Evolutionary conservation across 2,113 vertebrate genomes (phyloP).

Genomic region (Pantherophis guttatus): DNA sequence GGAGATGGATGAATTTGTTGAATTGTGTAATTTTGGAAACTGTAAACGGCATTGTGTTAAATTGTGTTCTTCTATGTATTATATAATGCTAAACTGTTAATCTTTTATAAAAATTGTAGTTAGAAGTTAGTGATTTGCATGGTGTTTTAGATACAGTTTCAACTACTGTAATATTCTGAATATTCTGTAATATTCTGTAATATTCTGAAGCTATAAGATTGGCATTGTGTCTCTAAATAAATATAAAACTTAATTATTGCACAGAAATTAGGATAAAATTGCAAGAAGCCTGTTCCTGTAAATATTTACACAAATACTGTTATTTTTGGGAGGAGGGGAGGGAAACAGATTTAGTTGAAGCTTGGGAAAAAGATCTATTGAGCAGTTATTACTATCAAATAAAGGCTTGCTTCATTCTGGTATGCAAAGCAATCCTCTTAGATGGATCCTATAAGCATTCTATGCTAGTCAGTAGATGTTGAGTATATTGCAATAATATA

Average conservation of each 20-base stretch:
- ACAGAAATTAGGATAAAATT: not conserved
- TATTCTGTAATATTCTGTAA: not conserved
- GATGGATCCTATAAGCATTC: not conserved
- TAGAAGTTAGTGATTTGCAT: not conserved
- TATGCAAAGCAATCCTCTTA: not conserved
- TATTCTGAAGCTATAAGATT: not conserved
- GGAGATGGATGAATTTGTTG: not conserved
- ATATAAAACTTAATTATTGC: not conserved
- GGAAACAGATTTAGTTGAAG: not conserved
- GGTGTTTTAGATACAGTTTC: not conserved
- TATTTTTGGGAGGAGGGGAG: not conserved
- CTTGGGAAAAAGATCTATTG: not conserved
- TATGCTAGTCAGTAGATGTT: not conserved
- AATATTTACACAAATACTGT: not conserved
- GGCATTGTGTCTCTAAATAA: not conserved
- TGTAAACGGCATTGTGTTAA: not conserved
- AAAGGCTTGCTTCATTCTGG: not conserved
- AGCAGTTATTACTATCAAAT: accelerated
- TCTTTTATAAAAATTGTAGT: not conserved
- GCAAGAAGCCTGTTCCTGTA: not conserved
- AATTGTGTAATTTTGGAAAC: not conserved
- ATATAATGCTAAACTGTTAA: not conserved
- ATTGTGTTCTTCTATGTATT: not conserved
- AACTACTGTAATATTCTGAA: not conserved
- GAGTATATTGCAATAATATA: conserved; percentile 19